A percentile compares a stretch with the other conserved stretches of the same genome.
phyloP scores from a whole-genome alignment of 2,113 vertebrate species.

The Prietella phreatophila region DNA sequence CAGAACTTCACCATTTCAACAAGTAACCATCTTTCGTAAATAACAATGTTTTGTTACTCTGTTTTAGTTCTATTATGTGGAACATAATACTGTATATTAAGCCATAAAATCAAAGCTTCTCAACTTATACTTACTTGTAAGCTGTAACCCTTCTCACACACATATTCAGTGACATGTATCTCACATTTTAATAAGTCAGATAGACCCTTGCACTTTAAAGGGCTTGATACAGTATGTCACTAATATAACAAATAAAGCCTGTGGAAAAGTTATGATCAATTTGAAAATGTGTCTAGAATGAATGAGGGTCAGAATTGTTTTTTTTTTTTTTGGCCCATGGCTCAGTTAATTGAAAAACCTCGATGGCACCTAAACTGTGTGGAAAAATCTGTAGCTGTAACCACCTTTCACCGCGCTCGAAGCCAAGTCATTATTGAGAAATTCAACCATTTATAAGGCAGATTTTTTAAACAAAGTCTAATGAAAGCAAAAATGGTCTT shows the following conservation, averaged over 20 bases:
- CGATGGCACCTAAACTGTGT: background rate
- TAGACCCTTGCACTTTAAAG: background rate
- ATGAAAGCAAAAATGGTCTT: background rate
- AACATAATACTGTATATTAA: background rate
- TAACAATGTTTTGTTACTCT: background rate
- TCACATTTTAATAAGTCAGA: background rate
- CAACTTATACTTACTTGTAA: too few relatives aligned
- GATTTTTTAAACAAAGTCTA: background rate
- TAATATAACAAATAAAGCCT: background rate
- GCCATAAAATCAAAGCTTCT: background rate
- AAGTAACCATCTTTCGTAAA: background rate
- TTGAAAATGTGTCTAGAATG: background rate
- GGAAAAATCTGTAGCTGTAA: background rate
- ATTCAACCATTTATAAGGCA: background rate
- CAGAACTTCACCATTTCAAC: background rate
- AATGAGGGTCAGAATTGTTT: background rate
- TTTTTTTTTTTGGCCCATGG: background rate
- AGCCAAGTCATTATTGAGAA: background rate
- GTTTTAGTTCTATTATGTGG: background rate
- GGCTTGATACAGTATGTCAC: background rate
- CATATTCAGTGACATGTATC: background rate
- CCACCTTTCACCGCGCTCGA: background rate
- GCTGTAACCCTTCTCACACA: background rate
- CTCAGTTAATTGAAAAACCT: constrained; percentile 1
- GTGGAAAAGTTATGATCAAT: background rate